Conservation (phyloP, 1,140 invertebrate species). For the Camponotus vicinus region DNA sequence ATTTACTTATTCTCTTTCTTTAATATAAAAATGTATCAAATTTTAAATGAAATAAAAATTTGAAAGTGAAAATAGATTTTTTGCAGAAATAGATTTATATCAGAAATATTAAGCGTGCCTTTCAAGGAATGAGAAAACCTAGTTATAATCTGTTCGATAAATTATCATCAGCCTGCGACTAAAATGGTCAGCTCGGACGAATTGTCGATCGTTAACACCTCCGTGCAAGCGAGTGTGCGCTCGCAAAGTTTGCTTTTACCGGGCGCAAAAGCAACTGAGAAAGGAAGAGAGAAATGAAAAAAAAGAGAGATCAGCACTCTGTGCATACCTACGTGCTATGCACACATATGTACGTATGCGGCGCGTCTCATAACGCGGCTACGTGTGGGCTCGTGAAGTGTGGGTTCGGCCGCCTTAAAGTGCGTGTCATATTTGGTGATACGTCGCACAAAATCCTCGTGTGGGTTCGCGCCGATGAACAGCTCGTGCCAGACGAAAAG, state of each 20-base stretch:
- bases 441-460: constrained; percentile 63
- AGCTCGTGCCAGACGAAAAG: constrained; percentile 50
- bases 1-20: neutral
- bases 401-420: constrained; percentile 74
- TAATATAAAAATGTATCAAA: neutral
- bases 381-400: constrained; percentile 73
- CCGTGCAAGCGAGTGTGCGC: constrained; percentile 77
- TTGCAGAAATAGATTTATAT: neutral
- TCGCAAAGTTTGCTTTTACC: constrained; percentile 70
- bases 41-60: neutral
- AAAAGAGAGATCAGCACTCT: constrained; percentile 45
- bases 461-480: constrained; percentile 62
- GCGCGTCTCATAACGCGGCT: constrained; percentile 49
- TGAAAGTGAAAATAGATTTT: neutral
- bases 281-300: constrained; percentile 35
- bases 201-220: constrained; percentile 84
- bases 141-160: constrained; percentile 75
- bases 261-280: constrained; percentile 31
- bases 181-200: constrained; percentile 82
- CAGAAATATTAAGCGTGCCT: neutral
- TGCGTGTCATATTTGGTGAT: constrained; percentile 75
- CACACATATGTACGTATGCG: constrained; percentile 27
- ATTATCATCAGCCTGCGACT: constrained; percentile 76
- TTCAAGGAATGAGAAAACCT: constrained; percentile 32
- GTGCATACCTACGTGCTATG: constrained; percentile 47